phyloP scores from a whole-genome alignment of 2,113 vertebrate genomes.

The Setophaga coronata region DNA sequence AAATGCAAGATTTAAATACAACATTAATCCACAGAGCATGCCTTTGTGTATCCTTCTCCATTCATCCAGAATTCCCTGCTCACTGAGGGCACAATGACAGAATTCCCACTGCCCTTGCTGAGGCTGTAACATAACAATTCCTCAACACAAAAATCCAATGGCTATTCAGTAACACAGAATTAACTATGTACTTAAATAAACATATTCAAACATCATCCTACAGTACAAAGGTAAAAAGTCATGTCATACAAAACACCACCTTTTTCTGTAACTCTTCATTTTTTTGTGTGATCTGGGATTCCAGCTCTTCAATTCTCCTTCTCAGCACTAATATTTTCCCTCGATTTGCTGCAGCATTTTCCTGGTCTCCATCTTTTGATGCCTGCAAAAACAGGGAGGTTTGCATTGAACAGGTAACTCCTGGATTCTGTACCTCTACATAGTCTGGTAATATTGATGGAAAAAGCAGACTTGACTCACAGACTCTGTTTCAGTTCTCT shows the following conservation, averaged over 20 bases:
- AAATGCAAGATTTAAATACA: background rate
- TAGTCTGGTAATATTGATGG: background rate
- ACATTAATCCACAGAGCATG: background rate
- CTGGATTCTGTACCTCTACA: background rate
- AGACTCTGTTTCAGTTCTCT: background rate
- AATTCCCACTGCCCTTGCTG: background rate
- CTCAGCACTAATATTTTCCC: slow-evolving; percentile 86
- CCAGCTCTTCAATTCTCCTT: slow-evolving; percentile 87
- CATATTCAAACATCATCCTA: background rate
- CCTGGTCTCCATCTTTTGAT: slow-evolving; percentile 75
- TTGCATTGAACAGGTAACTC: background rate
- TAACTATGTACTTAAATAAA: background rate
- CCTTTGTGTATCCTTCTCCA: background rate
- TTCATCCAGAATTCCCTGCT: background rate
- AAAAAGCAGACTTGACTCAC: background rate
- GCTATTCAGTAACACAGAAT: background rate
- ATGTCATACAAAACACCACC: slow-evolving; percentile 45
- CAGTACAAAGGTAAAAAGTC: background rate
- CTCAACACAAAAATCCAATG: background rate
- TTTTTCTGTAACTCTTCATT: slow-evolving; percentile 77
- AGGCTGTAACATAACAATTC: background rate
- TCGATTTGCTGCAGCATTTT: slow-evolving; percentile 80
- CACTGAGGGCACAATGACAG: background rate
- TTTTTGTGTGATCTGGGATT: slow-evolving; percentile 78
- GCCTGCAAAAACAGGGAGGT: slow-evolving; percentile 7